These are phyloP conservation scores for Drosophila prosaltans DNA, from an alignment of 1,140 invertebrate genomes.

Conservation along the genomic window DNA sequence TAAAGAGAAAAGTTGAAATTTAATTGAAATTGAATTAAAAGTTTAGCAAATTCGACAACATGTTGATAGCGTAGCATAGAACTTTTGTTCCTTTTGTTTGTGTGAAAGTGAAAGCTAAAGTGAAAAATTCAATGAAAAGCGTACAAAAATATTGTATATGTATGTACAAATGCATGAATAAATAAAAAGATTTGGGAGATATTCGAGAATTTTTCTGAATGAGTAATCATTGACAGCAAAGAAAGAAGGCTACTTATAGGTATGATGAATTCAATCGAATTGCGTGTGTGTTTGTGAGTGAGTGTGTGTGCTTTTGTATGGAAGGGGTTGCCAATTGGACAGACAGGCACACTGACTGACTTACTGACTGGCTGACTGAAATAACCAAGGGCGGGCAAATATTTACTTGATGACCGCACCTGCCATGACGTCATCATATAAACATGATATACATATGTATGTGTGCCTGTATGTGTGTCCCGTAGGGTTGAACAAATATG, in stretches of 20 bases:
- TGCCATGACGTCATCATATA: slow-evolving; percentile 45
- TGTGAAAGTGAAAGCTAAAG: not conserved
- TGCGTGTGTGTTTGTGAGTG: slow-evolving; percentile 13
- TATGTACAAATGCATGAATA: not conserved
- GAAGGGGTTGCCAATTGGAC: slow-evolving; percentile 25
- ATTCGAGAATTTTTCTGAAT: slow-evolving; percentile 42
- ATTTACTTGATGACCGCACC: slow-evolving; percentile 53
- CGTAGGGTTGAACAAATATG: not conserved
- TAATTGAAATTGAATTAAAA: not conserved
- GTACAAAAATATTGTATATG: not conserved
- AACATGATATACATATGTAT: not conserved
- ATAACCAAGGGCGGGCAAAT: slow-evolving; percentile 36
- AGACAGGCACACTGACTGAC: not conserved
- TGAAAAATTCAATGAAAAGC: too few relatives aligned
- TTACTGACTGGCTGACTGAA: not conserved
- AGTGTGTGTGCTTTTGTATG: not conserved
- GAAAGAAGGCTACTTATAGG: slow-evolving; percentile 39
- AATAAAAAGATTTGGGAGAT: not conserved
- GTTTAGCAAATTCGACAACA: not conserved
- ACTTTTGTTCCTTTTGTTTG: not conserved
- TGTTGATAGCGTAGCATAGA: too few relatives aligned
- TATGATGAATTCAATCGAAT: slow-evolving; percentile 52
- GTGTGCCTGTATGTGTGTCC: slow-evolving; percentile 21
- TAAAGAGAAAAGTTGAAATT: not conserved
- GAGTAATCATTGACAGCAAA: slow-evolving; percentile 43